These are phyloP conservation scores for Calameuta filiformis DNA, from an alignment of 2,888 invertebrate species.

Conservation along the genomic window DNA sequence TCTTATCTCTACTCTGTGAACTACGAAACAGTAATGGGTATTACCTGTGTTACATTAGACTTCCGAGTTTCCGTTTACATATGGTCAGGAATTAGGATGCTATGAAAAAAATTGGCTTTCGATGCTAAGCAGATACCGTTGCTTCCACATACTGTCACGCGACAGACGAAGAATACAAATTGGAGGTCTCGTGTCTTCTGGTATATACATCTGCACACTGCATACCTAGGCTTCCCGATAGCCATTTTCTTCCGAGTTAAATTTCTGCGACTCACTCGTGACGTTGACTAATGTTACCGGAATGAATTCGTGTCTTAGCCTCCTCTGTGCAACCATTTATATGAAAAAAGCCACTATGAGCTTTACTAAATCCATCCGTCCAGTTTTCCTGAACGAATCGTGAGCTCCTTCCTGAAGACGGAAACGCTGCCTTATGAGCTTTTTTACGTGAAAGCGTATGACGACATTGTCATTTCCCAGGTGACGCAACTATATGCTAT, in stretches of 20 bases:
- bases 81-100: not conserved
- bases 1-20: not conserved
- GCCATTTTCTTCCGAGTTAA: slow-evolving; percentile 56
- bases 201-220: slow-evolving; percentile 8
- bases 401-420: not conserved
- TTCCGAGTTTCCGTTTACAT: not conserved
- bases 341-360: slow-evolving; percentile 2
- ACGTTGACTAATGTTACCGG: slow-evolving; percentile 59
- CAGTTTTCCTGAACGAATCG: not conserved
- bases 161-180: slow-evolving; percentile 55
- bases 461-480: not conserved
- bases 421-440: not conserved
- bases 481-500: not conserved
- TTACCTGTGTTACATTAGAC: not conserved
- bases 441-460: not conserved
- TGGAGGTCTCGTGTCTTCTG: slow-evolving; percentile 36
- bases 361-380: slow-evolving; percentile 6
- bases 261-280: slow-evolving; percentile 57
- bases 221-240: slow-evolving; percentile 15
- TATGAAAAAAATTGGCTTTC: not conserved
- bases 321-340: slow-evolving; percentile 1
- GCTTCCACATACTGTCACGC: slow-evolving; percentile 47
- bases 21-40: not conserved
- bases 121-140: slow-evolving; percentile 36
- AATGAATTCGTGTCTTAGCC: slow-evolving; percentile 51